Conservation (phyloP, 37 sponge, comb jelly and placozoan species). For the Beroe ovata region DNA sequence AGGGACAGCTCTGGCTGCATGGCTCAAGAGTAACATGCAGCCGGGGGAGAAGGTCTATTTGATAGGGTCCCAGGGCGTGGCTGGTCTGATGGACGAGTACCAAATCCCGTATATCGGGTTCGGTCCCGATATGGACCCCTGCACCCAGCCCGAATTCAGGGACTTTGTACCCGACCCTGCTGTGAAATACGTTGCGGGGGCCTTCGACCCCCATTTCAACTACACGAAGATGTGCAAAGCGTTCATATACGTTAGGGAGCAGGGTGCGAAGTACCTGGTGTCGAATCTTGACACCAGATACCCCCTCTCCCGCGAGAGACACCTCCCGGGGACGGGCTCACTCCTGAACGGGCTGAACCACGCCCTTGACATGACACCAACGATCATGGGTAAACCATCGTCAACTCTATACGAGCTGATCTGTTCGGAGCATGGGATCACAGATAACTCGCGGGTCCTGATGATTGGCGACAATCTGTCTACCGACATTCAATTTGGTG, state of each 20-base stretch:
- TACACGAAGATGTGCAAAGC: slow-evolving; percentile 67
- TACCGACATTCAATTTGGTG: slow-evolving; percentile 68
- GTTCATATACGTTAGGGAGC: slow-evolving; percentile 60
- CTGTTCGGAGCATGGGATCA: not conserved
- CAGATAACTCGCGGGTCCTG: slow-evolving; percentile 14
- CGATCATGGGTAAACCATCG: slow-evolving; percentile 68
- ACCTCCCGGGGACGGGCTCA: slow-evolving; percentile 49
- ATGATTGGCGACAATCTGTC: slow-evolving; percentile 69
- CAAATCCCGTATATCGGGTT: slow-evolving; percentile 6
- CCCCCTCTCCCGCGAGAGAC: not conserved
- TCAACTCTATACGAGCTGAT: slow-evolving; percentile 47
- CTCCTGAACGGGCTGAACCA: slow-evolving; percentile 55
- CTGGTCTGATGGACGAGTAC: not conserved
- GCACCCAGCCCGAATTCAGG: not conserved
- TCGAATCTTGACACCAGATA: slow-evolving; percentile 6
- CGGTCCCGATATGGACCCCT: slow-evolving; percentile 59
- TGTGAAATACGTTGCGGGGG: slow-evolving; percentile 67
- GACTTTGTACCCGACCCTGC: slow-evolving; percentile 22
- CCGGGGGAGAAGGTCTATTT: slow-evolving; percentile 63
- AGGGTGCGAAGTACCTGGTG: slow-evolving; percentile 44
- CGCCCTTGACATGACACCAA: slow-evolving; percentile 1
- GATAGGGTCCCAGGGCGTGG: slow-evolving; percentile 59
- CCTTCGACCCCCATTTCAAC: slow-evolving; percentile 46
- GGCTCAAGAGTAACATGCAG: slow-evolving; percentile 21
- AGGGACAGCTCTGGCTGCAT: slow-evolving; percentile 50